phyloP scores from a whole-genome alignment of 1,140 invertebrate species.

The Bactericera cockerelli region DNA sequence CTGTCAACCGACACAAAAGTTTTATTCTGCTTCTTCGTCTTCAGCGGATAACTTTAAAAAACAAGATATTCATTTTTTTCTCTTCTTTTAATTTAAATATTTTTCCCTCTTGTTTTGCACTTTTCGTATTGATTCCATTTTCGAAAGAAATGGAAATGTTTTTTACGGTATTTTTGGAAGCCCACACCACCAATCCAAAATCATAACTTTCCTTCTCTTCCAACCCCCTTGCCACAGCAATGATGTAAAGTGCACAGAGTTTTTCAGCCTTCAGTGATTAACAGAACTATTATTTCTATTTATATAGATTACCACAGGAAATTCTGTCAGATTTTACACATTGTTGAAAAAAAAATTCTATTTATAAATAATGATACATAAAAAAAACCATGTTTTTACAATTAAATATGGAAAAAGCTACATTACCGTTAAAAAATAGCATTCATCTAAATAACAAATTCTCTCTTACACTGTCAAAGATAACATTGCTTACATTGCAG shows the following conservation, averaged over 20 bases:
- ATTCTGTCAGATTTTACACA: too few species aligned
- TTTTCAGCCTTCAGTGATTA: background rate
- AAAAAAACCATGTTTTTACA: too few species aligned
- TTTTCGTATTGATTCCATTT: slow-evolving; percentile 7
- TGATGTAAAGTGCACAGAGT: background rate
- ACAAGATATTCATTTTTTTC: background rate
- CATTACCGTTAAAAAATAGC: too few species aligned
- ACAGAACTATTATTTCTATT: background rate
- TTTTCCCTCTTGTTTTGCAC: slow-evolving; percentile 1
- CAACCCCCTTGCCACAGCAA: background rate
- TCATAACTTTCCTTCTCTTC: too few species aligned
- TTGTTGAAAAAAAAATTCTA: too few species aligned
- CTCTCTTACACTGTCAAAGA: too few species aligned
- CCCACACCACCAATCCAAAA: too few species aligned
- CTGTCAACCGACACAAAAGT: background rate
- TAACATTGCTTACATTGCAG: too few species aligned
- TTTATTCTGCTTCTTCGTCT: background rate
- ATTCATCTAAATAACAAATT: too few species aligned
- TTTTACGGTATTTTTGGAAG: background rate
- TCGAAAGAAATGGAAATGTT: background rate
- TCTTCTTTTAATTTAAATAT: slow-evolving; percentile 6
- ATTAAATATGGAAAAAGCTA: too few species aligned
- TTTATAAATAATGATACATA: too few species aligned
- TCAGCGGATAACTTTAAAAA: slow-evolving; percentile 1
- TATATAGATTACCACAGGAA: background rate